Evolutionary conservation across 2,113 vertebrate genomes (phyloP), one percentile per base, ranked within the genome.

Genomic region (Pteropus alecto): DNA sequence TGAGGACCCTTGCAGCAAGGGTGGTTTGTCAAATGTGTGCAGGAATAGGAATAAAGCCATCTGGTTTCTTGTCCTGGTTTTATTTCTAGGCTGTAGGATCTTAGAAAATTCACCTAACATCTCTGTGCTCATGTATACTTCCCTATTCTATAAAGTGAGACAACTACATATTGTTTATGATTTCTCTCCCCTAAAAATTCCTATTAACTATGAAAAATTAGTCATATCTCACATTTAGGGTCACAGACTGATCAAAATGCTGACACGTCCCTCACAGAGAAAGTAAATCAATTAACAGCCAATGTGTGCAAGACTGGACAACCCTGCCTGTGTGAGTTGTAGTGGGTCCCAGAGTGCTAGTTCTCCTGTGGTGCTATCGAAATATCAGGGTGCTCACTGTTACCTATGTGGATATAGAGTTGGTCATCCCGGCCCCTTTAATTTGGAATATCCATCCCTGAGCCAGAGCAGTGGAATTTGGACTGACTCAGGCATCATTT

Each of bases 141-240:
- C 56, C 26, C 58, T 88, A 48, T 54, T 70, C 28, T 51, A 60
- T 48, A 68, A 92, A 73, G 2, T 76, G 51, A 67, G 46, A 65
- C 14, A 76, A 87, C 56, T 71, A 12, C 1, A 5, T 70, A 60
- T 33, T 85, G 38, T 58, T 85, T 90, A 28, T 70, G 11, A 73
- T 92, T 71, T 85, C 6, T 88, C 28, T 56, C 0, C 68, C 8
- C 43, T 56, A 87, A 58, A 90, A 85, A 71, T 92, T 77, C 51
- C 11, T 56, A 46, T 68, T 78, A 67, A 68, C 11, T 43, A 33
- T 22, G 10, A 81, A 94, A 95, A 87, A 63, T 84, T 90, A 71
- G 19, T 89, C 33, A 33, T 56, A 82, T 30, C 6, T 67, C 54
- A 18, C 19, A 76, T 28, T 83, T 60, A 70, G 2, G 10, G 61